Evolutionary conservation across 2,113 vertebrate genomes (phyloP).

Genomic region (Smithornis capensis): DNA sequence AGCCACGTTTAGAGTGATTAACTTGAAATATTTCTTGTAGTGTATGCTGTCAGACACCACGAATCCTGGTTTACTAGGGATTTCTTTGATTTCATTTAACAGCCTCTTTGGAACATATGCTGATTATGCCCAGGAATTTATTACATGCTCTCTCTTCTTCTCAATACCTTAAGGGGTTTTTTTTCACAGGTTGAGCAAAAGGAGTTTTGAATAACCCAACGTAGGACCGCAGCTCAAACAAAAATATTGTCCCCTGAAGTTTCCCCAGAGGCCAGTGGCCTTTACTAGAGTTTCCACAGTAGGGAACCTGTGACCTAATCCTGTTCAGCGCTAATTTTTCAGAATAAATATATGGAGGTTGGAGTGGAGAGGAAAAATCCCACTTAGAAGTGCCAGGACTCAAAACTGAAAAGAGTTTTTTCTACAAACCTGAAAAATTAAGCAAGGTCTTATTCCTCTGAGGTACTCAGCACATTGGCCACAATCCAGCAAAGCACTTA

Average conservation of each 20-base stretch:
- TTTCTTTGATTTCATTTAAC: slow-evolving; percentile 23
- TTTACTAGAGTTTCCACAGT: neutral
- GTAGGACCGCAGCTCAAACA: neutral
- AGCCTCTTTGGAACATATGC: neutral
- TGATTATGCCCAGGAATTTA: neutral
- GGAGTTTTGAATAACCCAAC: neutral
- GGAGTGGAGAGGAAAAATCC: neutral
- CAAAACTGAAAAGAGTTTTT: neutral
- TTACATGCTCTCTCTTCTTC: neutral
- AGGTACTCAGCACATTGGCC: neutral
- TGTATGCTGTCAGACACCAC: neutral
- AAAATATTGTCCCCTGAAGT: neutral
- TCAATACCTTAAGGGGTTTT: neutral
- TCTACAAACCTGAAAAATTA: neutral
- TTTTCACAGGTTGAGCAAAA: neutral
- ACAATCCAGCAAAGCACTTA: neutral
- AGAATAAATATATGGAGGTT: neutral
- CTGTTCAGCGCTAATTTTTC: neutral
- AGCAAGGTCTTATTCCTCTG: neutral
- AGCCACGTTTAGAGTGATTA: accelerated
- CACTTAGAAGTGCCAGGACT: neutral
- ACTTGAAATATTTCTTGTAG: neutral
- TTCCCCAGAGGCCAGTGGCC: neutral
- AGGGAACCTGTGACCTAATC: neutral
- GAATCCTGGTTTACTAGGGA: neutral